A percentile compares a stretch with the other conserved stretches of the same genome.
Conservation (phyloP, 2,888 invertebrate species). For the Euzetes globulus region DNA sequence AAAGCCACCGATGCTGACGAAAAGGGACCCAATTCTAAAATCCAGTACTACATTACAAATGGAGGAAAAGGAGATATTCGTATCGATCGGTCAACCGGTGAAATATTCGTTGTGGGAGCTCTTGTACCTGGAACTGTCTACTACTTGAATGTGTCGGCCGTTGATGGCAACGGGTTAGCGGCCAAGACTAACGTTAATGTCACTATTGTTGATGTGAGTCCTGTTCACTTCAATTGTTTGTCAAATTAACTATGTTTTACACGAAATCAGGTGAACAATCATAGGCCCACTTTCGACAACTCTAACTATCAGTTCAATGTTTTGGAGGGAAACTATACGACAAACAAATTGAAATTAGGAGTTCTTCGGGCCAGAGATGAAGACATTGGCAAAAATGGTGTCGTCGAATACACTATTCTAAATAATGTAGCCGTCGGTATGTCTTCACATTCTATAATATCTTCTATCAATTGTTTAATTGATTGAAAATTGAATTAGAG, state of each 20-base stretch:
- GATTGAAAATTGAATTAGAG: neutral
- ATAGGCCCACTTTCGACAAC: slow-evolving; percentile 71
- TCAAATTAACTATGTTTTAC: neutral
- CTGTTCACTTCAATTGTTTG: neutral
- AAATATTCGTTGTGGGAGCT: slow-evolving; percentile 43
- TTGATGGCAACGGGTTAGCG: slow-evolving; percentile 65
- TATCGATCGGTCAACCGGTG: slow-evolving; percentile 45
- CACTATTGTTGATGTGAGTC: slow-evolving; percentile 55
- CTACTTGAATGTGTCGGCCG: slow-evolving; percentile 62
- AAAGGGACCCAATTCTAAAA: slow-evolving; percentile 42
- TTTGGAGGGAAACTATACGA: slow-evolving; percentile 66
- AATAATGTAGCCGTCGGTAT: slow-evolving; percentile 39
- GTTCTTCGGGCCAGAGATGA: slow-evolving; percentile 68
- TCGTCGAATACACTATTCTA: slow-evolving; percentile 58
- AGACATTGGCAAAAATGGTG: slow-evolving; percentile 71
- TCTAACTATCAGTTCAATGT: slow-evolving; percentile 75
- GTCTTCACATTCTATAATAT: neutral
- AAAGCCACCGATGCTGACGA: slow-evolving; percentile 54
- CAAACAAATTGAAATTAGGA: slow-evolving; percentile 59
- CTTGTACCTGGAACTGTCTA: slow-evolving; percentile 42
- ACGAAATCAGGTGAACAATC: slow-evolving; percentile 57
- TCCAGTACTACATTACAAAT: slow-evolving; percentile 43
- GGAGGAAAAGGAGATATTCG: slow-evolving; percentile 43
- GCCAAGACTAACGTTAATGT: slow-evolving; percentile 62
- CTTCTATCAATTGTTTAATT: neutral